These are phyloP conservation scores for Syndactyla subalaris DNA, from an alignment of 2,797 vertebrate genomes.

Conservation along the genomic window DNA sequence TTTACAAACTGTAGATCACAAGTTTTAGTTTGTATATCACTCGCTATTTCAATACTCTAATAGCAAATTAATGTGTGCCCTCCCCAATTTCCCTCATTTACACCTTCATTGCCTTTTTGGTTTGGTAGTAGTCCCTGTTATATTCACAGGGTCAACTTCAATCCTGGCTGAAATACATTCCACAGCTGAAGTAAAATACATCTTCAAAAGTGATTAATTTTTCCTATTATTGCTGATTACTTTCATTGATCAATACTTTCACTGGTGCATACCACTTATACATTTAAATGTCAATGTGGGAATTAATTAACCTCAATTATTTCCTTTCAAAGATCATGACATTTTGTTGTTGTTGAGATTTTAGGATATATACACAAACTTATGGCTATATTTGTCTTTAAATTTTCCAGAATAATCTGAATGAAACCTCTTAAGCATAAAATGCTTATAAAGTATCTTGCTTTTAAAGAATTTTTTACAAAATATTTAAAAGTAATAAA, in stretches of 20 bases:
- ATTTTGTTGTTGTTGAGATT: neutral
- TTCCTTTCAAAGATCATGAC: slow-evolving; percentile 4
- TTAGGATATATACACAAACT: neutral
- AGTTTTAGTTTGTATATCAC: neutral
- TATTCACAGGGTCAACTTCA: neutral
- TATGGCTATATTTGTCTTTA: neutral
- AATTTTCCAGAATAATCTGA: neutral
- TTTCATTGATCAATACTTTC: slow-evolving; percentile 28
- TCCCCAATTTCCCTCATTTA: neutral
- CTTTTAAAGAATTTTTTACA: neutral
- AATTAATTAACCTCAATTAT: slow-evolving; percentile 26
- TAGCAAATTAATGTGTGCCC: neutral
- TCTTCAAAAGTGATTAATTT: slow-evolving; percentile 13
- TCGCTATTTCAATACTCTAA: neutral
- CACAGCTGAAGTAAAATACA: neutral
- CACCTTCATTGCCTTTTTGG: neutral
- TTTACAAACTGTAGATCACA: neutral
- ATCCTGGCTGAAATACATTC: neutral
- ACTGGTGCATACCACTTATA: neutral
- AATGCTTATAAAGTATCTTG: neutral
- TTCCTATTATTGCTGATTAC: slow-evolving; percentile 29
- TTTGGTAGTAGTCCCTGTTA: neutral
- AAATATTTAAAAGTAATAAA: neutral
- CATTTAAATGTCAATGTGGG: slow-evolving; percentile 13
- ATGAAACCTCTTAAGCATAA: neutral